phyloP scores from a whole-genome alignment of 2,113 vertebrate genomes.

The cattle (Bos taurus) region DNA sequence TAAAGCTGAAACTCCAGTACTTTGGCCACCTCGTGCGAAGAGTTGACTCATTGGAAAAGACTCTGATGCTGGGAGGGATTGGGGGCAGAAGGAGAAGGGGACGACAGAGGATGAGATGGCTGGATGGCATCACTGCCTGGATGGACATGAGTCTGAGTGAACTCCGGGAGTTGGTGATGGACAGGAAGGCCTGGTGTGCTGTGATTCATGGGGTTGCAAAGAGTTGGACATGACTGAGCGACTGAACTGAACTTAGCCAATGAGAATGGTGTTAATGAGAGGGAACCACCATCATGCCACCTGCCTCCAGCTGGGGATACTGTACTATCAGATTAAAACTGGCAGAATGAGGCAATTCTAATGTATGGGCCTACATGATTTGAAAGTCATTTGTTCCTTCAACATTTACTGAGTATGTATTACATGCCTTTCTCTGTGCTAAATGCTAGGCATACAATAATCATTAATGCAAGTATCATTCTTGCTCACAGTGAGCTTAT shows the following conservation, averaged over 20 bases:
- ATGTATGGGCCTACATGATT: neutral
- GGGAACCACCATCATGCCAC: neutral
- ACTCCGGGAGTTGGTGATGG: no score
- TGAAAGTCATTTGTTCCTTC: slow-evolving; percentile 24
- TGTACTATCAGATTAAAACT: neutral
- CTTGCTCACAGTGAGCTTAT: neutral
- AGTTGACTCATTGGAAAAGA: no score
- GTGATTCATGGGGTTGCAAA: no score
- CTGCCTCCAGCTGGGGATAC: neutral
- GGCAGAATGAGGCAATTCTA: neutral
- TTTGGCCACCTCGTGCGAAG: no score
- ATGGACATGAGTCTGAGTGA: no score
- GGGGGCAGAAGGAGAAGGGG: no score
- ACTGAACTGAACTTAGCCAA: neutral
- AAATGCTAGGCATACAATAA: neutral
- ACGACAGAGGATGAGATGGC: no score
- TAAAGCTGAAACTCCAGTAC: no score
- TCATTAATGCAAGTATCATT: neutral
- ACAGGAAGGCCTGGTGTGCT: no score
- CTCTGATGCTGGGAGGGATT: no score
- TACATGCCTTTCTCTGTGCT: neutral
- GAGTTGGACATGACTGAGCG: no score
- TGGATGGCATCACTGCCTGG: no score
- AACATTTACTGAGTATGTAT: neutral
- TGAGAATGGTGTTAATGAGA: neutral